A percentile compares a stretch with the other conserved stretches of the same genome.
These are phyloP conservation scores for Rhopalosiphum nymphaeae DNA, from an alignment of 2,888 invertebrate genomes.

Conservation along the genomic window DNA sequence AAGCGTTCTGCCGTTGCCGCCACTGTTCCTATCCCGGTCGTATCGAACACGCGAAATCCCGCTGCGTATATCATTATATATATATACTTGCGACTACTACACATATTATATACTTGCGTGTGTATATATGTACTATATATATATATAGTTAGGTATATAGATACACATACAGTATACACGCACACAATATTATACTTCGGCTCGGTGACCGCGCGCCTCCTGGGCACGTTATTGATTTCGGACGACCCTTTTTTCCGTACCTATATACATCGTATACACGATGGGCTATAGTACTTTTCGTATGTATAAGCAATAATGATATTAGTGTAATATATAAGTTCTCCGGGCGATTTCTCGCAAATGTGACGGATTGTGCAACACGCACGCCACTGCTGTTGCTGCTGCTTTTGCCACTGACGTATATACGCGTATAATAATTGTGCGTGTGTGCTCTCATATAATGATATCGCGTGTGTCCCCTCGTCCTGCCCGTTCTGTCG, in stretches of 20 bases:
- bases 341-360: constrained; percentile 2
- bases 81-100: neutral
- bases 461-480: constrained; percentile 1
- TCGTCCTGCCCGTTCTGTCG: neutral
- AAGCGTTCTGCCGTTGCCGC: neutral
- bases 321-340: neutral
- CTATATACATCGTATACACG: neutral
- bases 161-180: neutral
- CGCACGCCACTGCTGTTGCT: constrained; percentile 18
- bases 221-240: constrained; percentile 53
- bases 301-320: constrained; percentile 9
- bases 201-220: constrained; percentile 34
- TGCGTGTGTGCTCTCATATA: neutral
- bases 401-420: neutral
- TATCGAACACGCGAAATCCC: constrained; percentile 51
- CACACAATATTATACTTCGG: constrained; percentile 4
- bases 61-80: constrained; percentile 33
- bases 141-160: neutral
- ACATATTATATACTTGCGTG: constrained; percentile 1
- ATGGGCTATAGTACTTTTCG: constrained; percentile 5
- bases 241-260: constrained; percentile 38
- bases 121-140: neutral
- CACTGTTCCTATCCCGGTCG: neutral
- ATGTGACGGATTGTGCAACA: constrained; percentile 40
- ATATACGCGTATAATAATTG: neutral